phyloP scores from a whole-genome alignment of 2,113 vertebrate species.

The Lichenostomus cassidix region DNA sequence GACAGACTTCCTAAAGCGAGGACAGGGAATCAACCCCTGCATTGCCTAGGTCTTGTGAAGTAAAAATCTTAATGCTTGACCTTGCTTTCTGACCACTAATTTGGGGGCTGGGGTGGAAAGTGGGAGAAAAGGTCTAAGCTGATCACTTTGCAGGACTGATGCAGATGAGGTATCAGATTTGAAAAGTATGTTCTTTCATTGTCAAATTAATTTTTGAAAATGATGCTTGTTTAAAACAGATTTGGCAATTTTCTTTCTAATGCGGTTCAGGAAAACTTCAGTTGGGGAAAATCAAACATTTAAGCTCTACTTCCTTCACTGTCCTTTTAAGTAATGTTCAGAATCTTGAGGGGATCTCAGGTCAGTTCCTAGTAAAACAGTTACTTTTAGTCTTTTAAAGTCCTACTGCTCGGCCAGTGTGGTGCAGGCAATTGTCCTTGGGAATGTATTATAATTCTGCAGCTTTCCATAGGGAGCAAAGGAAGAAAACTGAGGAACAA shows the following conservation, averaged over 20 bases:
- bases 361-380: background rate
- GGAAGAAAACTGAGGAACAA: background rate
- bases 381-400: background rate
- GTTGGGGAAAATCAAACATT: background rate
- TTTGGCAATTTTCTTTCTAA: background rate
- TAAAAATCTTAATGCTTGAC: background rate
- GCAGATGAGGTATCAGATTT: background rate
- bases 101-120: background rate
- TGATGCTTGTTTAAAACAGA: background rate
- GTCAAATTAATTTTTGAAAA: background rate
- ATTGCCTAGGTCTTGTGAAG: background rate
- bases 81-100: background rate
- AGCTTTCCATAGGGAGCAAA: background rate
- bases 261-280: background rate
- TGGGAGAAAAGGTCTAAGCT: background rate
- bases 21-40: background rate
- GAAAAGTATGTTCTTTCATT: background rate
- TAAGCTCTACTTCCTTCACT: background rate
- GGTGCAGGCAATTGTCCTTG: background rate
- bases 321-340: background rate
- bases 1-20: background rate
- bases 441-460: background rate
- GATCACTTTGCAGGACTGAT: background rate
- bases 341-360: background rate
- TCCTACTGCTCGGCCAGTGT: background rate